Conservation (phyloP, 2,797 vertebrate genomes). For the Decapterus maruadsi region DNA sequence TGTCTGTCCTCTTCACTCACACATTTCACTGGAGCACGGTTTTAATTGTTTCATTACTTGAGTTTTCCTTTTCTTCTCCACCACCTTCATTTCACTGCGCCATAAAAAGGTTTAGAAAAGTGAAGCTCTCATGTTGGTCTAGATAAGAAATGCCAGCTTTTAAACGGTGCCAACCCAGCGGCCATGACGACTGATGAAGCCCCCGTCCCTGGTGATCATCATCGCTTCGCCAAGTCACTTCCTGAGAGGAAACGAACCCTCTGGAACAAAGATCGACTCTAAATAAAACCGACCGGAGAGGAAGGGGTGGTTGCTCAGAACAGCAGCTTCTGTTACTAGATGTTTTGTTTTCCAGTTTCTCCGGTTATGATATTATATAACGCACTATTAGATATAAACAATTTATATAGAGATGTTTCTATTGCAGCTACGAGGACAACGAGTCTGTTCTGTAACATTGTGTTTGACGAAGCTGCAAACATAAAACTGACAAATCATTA, state of each 20-base stretch:
- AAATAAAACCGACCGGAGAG: background rate
- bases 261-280: background rate
- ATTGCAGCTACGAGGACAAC: no score
- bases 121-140: no score
- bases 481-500: no score
- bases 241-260: background rate
- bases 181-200: background rate
- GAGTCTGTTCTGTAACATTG: no score
- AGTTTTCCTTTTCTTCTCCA: background rate
- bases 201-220: background rate
- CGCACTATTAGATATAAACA: no score
- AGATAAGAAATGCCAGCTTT: background rate
- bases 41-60: background rate
- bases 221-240: background rate
- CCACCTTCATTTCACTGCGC: background rate
- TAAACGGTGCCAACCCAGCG: background rate
- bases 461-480: no score
- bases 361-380: no score
- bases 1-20: background rate
- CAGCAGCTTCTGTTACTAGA: background rate
- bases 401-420: no score
- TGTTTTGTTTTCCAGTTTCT: background rate
- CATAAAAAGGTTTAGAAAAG: background rate
- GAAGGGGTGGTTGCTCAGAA: background rate
- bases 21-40: background rate